Percentiles rank a stretch among this genome's conserved stretches.
phyloP scores from a whole-genome alignment of 1,140 invertebrate species.

The Psilanteris sp. region DNA sequence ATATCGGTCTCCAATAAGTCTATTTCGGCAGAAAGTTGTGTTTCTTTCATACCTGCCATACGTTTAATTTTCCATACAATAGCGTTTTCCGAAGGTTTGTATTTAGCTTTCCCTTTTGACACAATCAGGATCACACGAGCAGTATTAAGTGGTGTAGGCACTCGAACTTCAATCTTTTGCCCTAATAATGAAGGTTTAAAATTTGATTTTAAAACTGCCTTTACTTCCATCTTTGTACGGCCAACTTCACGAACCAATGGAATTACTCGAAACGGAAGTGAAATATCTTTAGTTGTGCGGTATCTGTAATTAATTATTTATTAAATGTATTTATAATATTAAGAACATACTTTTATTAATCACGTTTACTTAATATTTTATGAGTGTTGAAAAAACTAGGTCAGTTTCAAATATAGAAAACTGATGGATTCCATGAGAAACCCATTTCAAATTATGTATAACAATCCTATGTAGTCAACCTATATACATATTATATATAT shows the following conservation, averaged over 20 bases:
- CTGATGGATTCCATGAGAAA: too few relatives aligned
- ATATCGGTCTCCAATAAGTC: constrained; percentile 99
- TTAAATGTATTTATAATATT: too few relatives aligned
- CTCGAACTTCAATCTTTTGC: constrained; percentile 99
- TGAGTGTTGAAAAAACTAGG: too few relatives aligned
- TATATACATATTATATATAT: too few relatives aligned
- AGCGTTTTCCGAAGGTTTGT: constrained; percentile 99
- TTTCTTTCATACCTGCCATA: constrained; percentile 99
- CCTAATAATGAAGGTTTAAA: constrained; percentile 99
- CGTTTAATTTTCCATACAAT: constrained; percentile 99
- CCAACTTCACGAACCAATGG: constrained; percentile 98
- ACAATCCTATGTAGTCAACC: too few relatives aligned
- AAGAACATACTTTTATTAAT: too few relatives aligned
- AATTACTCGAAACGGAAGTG: constrained; percentile 99
- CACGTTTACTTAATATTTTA: too few relatives aligned
- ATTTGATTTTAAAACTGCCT: constrained; percentile 99
- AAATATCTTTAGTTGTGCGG: constrained; percentile 99
- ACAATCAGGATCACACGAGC: constrained; percentile 99
- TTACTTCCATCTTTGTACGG: constrained; percentile 99
- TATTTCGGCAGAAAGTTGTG: constrained; percentile 99
- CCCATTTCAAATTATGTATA: too few relatives aligned
- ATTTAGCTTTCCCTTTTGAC: constrained; percentile 99
- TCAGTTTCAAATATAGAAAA: too few relatives aligned
- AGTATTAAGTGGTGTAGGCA: constrained; percentile 99
- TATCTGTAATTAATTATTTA: constrained; percentile 87